Conservation (phyloP, 1,140 invertebrate species). For the Meloidogyne exigua region DNA sequence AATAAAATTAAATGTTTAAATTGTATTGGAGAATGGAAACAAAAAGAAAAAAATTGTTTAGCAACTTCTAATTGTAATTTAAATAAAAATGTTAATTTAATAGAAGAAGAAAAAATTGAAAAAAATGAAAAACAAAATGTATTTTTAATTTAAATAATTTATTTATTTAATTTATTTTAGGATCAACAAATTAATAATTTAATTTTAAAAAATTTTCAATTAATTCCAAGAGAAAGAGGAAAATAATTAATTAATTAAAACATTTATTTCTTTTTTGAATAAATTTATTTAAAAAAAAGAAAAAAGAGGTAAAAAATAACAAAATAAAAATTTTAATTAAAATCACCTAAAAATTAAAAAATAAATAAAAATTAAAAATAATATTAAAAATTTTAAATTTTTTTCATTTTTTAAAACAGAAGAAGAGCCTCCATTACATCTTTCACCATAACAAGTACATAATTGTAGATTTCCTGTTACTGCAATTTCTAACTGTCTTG, state of each 20-base stretch:
- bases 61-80: background rate
- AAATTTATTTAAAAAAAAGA: too few relatives aligned
- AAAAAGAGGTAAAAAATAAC: background rate
- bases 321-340: background rate
- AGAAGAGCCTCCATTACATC: constrained; percentile 27
- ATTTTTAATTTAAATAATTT: too few relatives aligned
- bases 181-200: background rate
- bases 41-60: constrained; percentile 1
- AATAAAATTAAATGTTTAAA: background rate
- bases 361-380: background rate
- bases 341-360: background rate
- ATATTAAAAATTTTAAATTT: background rate
- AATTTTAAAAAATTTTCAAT: background rate
- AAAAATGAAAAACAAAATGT: background rate
- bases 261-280: too few relatives aligned
- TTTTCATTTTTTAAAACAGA: background rate
- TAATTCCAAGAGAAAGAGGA: background rate
- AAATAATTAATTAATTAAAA: background rate
- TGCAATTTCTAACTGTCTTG: constrained; percentile 32
- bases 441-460: constrained; percentile 34
- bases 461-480: constrained; percentile 46
- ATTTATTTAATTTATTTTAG: too few relatives aligned
- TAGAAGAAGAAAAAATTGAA: background rate
- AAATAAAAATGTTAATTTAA: background rate
- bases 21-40: background rate